phyloP scores from a whole-genome alignment of 2,888 invertebrate species.

The Eilema caniola region DNA sequence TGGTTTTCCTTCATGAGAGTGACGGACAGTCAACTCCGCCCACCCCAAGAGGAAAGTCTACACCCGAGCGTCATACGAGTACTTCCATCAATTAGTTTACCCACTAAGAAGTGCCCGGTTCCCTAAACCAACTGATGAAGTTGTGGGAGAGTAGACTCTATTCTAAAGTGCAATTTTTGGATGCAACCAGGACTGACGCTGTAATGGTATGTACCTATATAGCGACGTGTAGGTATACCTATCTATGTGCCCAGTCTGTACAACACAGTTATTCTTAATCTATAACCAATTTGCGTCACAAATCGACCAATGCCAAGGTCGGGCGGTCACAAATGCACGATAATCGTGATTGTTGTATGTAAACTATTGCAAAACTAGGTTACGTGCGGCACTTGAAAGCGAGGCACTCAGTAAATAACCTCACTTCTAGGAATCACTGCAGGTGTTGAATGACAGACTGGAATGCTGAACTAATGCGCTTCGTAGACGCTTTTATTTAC shows the following conservation, averaged over 20 bases:
- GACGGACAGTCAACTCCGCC: not conserved
- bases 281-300: conserved; percentile 29
- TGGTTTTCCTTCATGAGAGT: too few relatives aligned
- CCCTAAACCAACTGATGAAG: too few relatives aligned
- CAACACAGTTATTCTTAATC: not conserved
- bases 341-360: conserved; percentile 35
- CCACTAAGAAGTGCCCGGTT: too few relatives aligned
- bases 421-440: conserved; percentile 56
- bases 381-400: conserved; percentile 52
- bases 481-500: conserved; percentile 23
- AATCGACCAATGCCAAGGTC: conserved; percentile 70
- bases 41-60: not conserved
- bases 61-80: not conserved
- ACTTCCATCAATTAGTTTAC: too few relatives aligned
- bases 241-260: conserved; percentile 16
- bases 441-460: conserved; percentile 48
- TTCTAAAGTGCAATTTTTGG: not conserved
- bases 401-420: conserved; percentile 48
- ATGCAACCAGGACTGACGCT: not conserved
- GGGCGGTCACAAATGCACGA: conserved; percentile 48
- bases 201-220: too few relatives aligned
- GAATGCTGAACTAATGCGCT: conserved; percentile 48
- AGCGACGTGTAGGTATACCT: too few relatives aligned
- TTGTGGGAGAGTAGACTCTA: too few relatives aligned
- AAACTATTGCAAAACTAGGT: conserved; percentile 67